Conservation (phyloP, 2,888 invertebrate genomes). For the Plusia festucae region DNA sequence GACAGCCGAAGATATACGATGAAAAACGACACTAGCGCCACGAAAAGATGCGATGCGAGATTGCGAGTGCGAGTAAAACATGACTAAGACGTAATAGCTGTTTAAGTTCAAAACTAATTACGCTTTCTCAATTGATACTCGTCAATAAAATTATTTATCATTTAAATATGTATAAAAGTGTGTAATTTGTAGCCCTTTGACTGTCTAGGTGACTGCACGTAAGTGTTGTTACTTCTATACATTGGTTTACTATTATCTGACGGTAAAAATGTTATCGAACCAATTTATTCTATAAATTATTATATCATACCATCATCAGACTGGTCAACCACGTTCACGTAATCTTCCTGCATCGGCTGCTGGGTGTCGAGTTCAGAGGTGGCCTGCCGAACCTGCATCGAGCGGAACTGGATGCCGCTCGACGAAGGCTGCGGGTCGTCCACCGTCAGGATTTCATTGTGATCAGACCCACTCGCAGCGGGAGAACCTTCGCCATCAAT, state of each 20-base stretch:
- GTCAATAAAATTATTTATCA: no score
- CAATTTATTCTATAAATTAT: no score
- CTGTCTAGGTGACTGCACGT: no score
- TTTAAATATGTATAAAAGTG: no score
- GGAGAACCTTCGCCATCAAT: neutral
- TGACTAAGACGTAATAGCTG: neutral
- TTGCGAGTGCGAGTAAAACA: neutral
- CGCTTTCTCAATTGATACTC: neutral
- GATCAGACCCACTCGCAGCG: constrained; percentile 17
- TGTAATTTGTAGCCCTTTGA: no score
- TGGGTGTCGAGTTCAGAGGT: neutral
- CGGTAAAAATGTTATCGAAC: no score
- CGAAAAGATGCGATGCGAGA: neutral
- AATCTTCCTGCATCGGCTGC: constrained; percentile 20
- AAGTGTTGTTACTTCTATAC: no score
- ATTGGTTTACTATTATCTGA: no score
- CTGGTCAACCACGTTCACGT: constrained; percentile 38
- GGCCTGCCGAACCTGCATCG: neutral
- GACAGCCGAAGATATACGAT: neutral
- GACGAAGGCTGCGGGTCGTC: constrained; percentile 19
- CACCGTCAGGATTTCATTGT: constrained; percentile 17
- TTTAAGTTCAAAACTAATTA: neutral
- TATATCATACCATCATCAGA: constrained; percentile 41
- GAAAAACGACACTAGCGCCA: neutral
- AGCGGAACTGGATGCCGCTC: constrained; percentile 15